Evolutionary conservation across 1,140 invertebrate genomes (phyloP).

Genomic region (Batillaria attramentaria): DNA sequence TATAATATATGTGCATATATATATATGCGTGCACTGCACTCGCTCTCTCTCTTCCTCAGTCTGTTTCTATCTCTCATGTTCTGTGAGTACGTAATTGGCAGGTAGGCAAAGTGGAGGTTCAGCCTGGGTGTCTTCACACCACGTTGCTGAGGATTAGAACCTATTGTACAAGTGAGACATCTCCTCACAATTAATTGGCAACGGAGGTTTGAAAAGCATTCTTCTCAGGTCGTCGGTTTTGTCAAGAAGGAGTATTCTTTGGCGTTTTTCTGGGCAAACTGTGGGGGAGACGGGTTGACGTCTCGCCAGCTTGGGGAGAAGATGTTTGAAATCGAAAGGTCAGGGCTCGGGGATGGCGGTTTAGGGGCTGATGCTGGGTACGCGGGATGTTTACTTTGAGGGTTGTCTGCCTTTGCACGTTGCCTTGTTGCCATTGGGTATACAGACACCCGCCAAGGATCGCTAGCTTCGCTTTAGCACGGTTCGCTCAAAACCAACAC

Average conservation of each 20-base stretch:
- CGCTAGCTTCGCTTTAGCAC: no score
- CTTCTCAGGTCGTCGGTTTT: slow-evolving; percentile 1
- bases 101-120: not conserved
- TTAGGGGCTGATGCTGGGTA: not conserved
- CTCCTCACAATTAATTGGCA: slow-evolving; percentile 18
- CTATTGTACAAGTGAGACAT: not conserved
- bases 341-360: not conserved
- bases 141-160: slow-evolving; percentile 17
- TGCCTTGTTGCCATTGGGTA: slow-evolving; percentile 5
- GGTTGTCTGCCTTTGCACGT: slow-evolving; percentile 1
- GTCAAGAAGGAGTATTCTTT: not conserved
- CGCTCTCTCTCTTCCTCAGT: not conserved
- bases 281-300: slow-evolving; percentile 4
- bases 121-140: slow-evolving; percentile 9
- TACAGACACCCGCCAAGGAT: no score
- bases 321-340: slow-evolving; percentile 15
- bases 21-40: no score
- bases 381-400: slow-evolving; percentile 17
- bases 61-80: not conserved
- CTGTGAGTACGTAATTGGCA: not conserved
- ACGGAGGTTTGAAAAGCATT: slow-evolving; percentile 10
- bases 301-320: not conserved
- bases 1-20: no score
- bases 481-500: no score
- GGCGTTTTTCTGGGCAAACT: slow-evolving; percentile 9